A percentile compares a stretch with the other conserved stretches of the same genome.
Conservation (phyloP, 2,888 invertebrate genomes). For the Eudasyphora cyanicolor region DNA sequence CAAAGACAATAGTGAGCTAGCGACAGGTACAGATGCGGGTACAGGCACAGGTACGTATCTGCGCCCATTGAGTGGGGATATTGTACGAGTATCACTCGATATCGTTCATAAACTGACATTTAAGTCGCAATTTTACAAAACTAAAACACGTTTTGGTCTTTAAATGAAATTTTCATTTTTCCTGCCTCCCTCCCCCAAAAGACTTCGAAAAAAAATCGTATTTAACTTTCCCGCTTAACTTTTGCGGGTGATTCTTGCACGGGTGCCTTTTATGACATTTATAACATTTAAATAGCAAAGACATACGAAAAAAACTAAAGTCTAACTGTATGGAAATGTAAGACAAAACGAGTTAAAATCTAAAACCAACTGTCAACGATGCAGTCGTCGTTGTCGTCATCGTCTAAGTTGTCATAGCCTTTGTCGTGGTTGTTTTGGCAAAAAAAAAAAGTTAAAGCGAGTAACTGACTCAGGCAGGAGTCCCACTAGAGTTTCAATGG, state of each 20-base stretch:
- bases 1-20: too few relatives aligned
- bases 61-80: neutral
- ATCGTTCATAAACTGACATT: constrained; percentile 20
- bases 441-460: neutral
- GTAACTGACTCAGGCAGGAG: neutral
- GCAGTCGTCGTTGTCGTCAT: neutral
- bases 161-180: neutral
- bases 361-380: neutral
- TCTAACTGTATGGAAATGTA: neutral
- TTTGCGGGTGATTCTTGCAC: neutral
- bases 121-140: neutral
- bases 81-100: neutral
- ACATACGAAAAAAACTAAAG: too few relatives aligned
- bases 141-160: neutral
- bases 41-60: neutral
- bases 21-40: too few relatives aligned
- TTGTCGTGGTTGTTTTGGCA: neutral
- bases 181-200: neutral
- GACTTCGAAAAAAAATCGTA: too few relatives aligned
- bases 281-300: neutral
- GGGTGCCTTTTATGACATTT: neutral
- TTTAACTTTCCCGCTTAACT: too few relatives aligned
- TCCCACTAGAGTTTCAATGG: neutral
- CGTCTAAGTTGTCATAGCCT: too few relatives aligned
- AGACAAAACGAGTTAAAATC: neutral